Evolutionary conservation across 2,113 vertebrate genomes (phyloP).

Genomic region (Nesogale talazaci): DNA sequence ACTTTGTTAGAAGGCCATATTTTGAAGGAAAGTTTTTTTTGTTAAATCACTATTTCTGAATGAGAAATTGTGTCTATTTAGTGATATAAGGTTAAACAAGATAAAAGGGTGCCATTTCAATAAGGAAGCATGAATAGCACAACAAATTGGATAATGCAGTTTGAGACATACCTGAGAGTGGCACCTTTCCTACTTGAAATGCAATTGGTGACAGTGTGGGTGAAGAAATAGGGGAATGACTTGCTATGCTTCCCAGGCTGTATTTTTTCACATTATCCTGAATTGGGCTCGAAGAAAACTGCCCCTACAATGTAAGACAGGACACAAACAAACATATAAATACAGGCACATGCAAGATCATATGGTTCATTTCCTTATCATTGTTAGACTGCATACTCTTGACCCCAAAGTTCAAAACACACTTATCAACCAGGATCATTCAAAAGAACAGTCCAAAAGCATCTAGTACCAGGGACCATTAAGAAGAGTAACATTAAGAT

Average conservation of each 20-base stretch:
- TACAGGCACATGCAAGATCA: not conserved
- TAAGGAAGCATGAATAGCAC: not conserved
- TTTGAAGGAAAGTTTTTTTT: slow-evolving; percentile 11
- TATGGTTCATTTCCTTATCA: not conserved
- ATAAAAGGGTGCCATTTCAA: not conserved
- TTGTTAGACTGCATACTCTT: not conserved
- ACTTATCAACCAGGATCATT: slow-evolving; percentile 1
- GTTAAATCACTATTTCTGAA: not conserved
- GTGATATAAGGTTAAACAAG: not conserved
- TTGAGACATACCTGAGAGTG: slow-evolving; percentile 89
- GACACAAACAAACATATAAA: not conserved
- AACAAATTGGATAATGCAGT: not conserved
- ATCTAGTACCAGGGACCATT: not conserved
- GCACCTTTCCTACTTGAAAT: slow-evolving; percentile 87
- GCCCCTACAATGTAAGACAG: slow-evolving; percentile 87
- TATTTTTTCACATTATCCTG: slow-evolving; percentile 89
- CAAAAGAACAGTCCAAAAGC: slow-evolving; percentile 5
- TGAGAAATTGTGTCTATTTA: not conserved
- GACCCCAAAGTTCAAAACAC: slow-evolving; percentile 11
- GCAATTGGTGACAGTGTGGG: slow-evolving; percentile 94
- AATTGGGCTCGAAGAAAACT: slow-evolving; percentile 98
- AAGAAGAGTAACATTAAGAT: slow-evolving; percentile 8
- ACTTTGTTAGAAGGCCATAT: not conserved
- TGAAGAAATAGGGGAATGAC: slow-evolving; percentile 88
- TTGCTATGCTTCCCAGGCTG: slow-evolving; percentile 93